Evolutionary conservation across 2,113 vertebrate species (phyloP).

Genomic region (Calyptomena viridis): DNA sequence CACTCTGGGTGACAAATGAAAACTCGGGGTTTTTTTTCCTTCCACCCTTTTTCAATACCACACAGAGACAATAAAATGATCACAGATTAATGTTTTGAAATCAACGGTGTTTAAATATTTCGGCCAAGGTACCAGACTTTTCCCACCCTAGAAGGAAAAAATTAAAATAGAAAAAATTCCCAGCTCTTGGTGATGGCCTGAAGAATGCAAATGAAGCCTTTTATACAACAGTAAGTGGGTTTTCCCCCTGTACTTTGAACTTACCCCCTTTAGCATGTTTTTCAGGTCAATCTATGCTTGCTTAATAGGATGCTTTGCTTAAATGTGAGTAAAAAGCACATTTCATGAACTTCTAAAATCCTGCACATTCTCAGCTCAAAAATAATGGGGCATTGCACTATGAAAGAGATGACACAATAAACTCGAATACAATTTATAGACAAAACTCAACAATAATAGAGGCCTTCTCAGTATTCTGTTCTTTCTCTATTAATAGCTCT

Average conservation of each 20-base stretch:
- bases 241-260: background rate
- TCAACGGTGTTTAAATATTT: background rate
- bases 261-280: background rate
- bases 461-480: background rate
- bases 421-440: background rate
- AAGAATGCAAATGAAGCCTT: background rate
- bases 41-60: background rate
- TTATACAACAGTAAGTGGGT: background rate
- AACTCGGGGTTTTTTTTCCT: background rate
- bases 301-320: background rate
- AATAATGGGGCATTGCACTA: background rate
- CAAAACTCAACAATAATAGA: background rate
- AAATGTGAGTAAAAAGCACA: background rate
- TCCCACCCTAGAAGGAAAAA: background rate
- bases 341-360: background rate
- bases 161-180: background rate
- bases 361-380: background rate
- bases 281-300: background rate
- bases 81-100: background rate
- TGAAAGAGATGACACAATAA: background rate
- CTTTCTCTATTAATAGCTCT: background rate
- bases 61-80: background rate
- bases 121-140: background rate
- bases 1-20: slow-evolving; percentile 26
- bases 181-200: background rate